Conservation (phyloP, 2,888 invertebrate species). For the Boloria selene region DNA sequence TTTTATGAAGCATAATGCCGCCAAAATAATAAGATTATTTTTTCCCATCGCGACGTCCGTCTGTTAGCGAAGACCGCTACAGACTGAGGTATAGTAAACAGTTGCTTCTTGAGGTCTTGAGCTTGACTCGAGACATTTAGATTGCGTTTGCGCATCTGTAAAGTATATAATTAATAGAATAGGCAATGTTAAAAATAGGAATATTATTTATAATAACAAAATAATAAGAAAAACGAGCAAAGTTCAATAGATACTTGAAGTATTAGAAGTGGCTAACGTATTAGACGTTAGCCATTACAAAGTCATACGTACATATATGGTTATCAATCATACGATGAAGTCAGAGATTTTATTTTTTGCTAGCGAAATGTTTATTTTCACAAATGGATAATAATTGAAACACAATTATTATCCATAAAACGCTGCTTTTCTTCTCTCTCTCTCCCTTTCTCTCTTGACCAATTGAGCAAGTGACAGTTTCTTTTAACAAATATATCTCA, state of each 20-base stretch:
- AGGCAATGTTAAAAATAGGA: background rate
- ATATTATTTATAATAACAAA: too few species aligned
- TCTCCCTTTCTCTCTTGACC: too few species aligned
- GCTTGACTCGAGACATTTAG: conserved; percentile 15
- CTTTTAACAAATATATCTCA: too few species aligned
- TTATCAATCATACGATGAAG: too few species aligned
- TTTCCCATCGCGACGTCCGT: conserved; percentile 54
- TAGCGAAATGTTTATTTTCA: too few species aligned
- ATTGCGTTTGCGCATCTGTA: conserved; percentile 29
- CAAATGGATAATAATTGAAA: too few species aligned
- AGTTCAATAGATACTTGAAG: background rate
- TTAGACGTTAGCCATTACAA: too few species aligned
- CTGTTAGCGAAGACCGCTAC: conserved; percentile 17
- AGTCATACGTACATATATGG: too few species aligned
- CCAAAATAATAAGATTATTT: conserved; percentile 27
- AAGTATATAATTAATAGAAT: conserved; percentile 11
- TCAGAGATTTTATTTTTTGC: too few species aligned
- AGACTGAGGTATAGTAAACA: conserved; percentile 38
- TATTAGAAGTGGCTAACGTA: background rate
- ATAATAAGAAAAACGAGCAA: background rate
- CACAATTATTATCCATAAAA: too few species aligned
- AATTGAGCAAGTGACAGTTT: too few species aligned
- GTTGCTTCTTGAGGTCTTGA: conserved; percentile 15
- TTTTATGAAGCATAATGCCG: conserved; percentile 27
- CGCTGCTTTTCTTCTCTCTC: too few species aligned